phyloP scores from a whole-genome alignment of 2,797 vertebrate genomes.

The Cyprinodon diabolis region DNA sequence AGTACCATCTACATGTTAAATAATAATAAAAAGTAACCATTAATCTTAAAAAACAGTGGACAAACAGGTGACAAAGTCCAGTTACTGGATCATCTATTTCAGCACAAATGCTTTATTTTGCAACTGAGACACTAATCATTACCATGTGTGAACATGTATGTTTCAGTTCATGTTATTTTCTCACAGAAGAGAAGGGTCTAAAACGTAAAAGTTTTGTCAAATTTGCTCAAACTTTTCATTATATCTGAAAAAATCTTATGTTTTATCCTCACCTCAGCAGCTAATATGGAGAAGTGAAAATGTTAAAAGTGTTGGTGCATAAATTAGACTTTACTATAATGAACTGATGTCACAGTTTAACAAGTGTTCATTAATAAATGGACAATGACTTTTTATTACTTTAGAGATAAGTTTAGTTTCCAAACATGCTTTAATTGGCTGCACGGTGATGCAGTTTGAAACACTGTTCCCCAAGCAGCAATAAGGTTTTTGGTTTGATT shows the following conservation, averaged over 20 bases:
- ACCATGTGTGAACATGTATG: conserved; percentile 20
- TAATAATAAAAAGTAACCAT: conserved; percentile 76
- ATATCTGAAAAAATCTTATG: neutral
- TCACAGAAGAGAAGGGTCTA: neutral
- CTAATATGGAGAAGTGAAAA: too few species aligned
- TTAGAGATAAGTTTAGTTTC: neutral
- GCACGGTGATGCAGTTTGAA: too few species aligned
- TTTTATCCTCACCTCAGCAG: neutral
- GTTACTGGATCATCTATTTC: conserved; percentile 58
- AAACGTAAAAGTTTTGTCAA: conserved; percentile 3
- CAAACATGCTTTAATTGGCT: too few species aligned
- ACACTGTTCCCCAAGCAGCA: too few species aligned
- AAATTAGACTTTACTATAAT: neutral
- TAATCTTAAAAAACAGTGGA: conserved; percentile 68
- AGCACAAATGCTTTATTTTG: conserved; percentile 24
- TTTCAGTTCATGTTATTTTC: conserved; percentile 15
- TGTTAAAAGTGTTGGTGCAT: neutral
- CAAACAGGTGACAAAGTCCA: conserved; percentile 81
- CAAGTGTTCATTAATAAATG: neutral
- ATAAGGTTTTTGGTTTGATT: too few species aligned
- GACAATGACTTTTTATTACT: neutral
- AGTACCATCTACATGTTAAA: conserved; percentile 84
- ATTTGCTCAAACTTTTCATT: neutral
- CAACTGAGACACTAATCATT: conserved; percentile 49
- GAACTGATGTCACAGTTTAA: neutral